Percentiles rank a stretch among this genome's conserved stretches.
phyloP scores from a whole-genome alignment of 2,888 invertebrate species.

The Athetis lepigone region DNA sequence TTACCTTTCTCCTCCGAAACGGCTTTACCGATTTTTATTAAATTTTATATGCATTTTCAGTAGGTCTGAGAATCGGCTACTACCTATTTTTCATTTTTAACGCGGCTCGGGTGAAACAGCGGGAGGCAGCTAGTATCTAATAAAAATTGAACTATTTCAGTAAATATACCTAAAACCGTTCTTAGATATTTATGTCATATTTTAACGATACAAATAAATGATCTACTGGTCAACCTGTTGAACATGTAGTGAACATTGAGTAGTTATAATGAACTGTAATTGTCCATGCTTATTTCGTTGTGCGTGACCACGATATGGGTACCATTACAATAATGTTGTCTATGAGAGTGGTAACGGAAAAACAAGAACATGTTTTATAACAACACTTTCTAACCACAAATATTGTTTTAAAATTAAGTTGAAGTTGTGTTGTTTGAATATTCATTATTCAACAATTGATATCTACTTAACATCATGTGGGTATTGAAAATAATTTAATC shows the following conservation, averaged over 20 bases:
- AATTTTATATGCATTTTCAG: no score
- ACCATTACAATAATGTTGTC: slow-evolving; percentile 63
- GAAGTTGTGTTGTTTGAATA: slow-evolving; percentile 48
- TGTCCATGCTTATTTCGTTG: slow-evolving; percentile 59
- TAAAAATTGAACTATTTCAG: no score
- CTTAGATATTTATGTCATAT: no score
- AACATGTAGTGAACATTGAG: slow-evolving; percentile 57
- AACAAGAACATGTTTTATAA: slow-evolving; percentile 40
- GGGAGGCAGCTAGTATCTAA: no score
- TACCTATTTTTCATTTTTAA: no score
- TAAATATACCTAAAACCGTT: no score
- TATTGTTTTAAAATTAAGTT: slow-evolving; percentile 20
- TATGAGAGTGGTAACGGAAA: slow-evolving; percentile 53
- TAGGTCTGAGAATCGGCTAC: no score
- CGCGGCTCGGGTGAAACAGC: no score
- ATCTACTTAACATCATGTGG: slow-evolving; percentile 53
- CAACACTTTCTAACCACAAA: slow-evolving; percentile 49
- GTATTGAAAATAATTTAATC: slow-evolving; percentile 51
- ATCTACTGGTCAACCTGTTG: slow-evolving; percentile 41
- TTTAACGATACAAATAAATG: slow-evolving; percentile 21
- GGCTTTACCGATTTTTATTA: no score
- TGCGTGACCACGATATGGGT: slow-evolving; percentile 66
- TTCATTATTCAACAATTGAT: slow-evolving; percentile 50
- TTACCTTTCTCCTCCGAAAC: no score
- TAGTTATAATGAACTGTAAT: slow-evolving; percentile 65